A percentile compares a stretch with the other conserved stretches of the same genome.
Conservation (phyloP, 2,113 vertebrate genomes). For the Brachypteracias leptosomus region DNA sequence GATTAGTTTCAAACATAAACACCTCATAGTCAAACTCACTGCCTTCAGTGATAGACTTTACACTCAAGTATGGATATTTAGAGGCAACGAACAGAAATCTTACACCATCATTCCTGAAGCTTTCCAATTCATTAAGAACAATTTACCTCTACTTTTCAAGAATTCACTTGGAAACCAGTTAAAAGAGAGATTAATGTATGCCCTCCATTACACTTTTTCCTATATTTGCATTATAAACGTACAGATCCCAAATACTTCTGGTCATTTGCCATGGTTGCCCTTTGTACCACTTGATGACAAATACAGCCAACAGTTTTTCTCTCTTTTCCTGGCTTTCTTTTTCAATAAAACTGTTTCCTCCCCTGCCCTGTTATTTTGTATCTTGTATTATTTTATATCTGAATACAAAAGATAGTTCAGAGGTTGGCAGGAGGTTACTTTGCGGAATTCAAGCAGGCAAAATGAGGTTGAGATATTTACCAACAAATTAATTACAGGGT, state of each 20-base stretch:
- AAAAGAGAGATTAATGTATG: background rate
- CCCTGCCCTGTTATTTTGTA: background rate
- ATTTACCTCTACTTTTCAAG: background rate
- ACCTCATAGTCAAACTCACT: rapidly evolving
- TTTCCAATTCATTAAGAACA: background rate
- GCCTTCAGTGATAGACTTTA: background rate
- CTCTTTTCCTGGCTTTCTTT: background rate
- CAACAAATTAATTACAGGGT: background rate
- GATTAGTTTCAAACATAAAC: background rate
- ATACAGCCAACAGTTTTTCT: background rate
- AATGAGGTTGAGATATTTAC: background rate
- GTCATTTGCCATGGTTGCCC: background rate
- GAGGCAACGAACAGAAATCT: background rate
- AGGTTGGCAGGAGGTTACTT: background rate
- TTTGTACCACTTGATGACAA: background rate
- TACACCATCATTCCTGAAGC: background rate
- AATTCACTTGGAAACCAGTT: background rate
- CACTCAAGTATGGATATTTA: background rate
- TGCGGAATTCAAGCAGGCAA: background rate
- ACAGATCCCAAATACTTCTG: background rate
- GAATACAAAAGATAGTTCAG: background rate
- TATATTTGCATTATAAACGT: background rate
- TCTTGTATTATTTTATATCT: background rate
- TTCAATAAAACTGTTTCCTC: background rate
- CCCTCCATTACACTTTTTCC: background rate